Evolutionary conservation across 2,797 vertebrate species (phyloP), one percentile per base, ranked within the genome.

Genomic region (Poeciliopsis presidionis): DNA sequence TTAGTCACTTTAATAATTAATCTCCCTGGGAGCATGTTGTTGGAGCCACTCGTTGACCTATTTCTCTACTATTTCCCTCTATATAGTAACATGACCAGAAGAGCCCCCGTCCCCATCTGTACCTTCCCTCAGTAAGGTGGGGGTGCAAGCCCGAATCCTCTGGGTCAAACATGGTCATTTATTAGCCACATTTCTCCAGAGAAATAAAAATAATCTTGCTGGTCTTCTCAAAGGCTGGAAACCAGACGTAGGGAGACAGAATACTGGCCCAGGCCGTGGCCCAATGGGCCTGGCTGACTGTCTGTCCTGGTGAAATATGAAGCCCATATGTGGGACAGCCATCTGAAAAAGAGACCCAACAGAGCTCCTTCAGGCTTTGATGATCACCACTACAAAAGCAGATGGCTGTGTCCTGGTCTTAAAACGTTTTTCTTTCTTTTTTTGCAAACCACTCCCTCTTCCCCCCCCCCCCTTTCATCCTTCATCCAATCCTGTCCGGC

Each of bases 1-100:
- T 96, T 95, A 95, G 93, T 95, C 94, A 95, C 92, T 93, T 96
- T 86, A 95, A 96, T 96, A 96, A 95, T 96, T 93, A 95, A 95
- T 96, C 91, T 93, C 88, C 91, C 91, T 93, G 92, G 89, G 92
- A 95, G 94, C 92, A 83, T 90, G 93, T 90, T 90, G 81, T 90
- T 90, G 87, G 82, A 93, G 93, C 89, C 91, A 91, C 91, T 85
- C 81, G 77, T 83, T 96, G 95, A 95, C 96, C 95, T 93, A 95
- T 94, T 96, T 96, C 87, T 92, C 53, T 72, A 88, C 90, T 79
- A 90, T 84, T 91, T 92, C 88, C 85, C 88, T 92, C 90, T 83
- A 85, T 86, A 83, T 85, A 89, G 85, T 77, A 90, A 91, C 89
- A 86, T 90, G 86, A 87, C 93, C 92, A 89, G 79, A 55, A 89